Percentiles rank a stretch among this genome's conserved stretches.
Evolutionary conservation across 2,113 vertebrate species (phyloP).

Genomic region (Platysternon megacephalum): DNA sequence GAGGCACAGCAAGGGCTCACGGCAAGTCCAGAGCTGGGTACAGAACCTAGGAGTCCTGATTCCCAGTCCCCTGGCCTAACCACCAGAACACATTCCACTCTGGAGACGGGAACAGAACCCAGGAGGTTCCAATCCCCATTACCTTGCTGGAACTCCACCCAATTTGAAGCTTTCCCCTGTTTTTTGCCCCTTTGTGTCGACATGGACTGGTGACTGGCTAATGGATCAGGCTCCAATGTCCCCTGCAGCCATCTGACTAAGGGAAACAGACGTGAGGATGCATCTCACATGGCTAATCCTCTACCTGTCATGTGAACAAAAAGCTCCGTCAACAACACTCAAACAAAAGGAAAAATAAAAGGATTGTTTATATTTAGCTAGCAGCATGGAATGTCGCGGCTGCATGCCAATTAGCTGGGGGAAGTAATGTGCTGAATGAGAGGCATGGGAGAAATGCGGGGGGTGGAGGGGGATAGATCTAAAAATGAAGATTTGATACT

Average conservation of each 20-base stretch:
- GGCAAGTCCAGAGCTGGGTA: neutral
- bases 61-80: neutral
- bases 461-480: neutral
- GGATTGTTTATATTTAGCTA: conserved; percentile 70
- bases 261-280: conserved; percentile 49
- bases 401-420: conserved; percentile 60
- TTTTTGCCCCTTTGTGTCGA: neutral
- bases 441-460: neutral
- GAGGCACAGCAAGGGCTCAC: neutral
- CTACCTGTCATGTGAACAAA: conserved; percentile 69
- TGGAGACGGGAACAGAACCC: neutral
- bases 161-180: neutral
- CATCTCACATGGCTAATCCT: conserved; percentile 59
- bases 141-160: neutral
- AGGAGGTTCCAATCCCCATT: neutral
- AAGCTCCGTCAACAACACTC: conserved; percentile 57
- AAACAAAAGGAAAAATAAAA: conserved; percentile 64
- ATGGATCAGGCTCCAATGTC: neutral
- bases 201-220: conserved; percentile 5
- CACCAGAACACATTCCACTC: neutral
- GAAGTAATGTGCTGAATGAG: conserved; percentile 32
- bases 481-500: conserved; percentile 25
- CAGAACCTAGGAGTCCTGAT: neutral
- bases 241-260: neutral
- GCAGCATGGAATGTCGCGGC: conserved; percentile 31